A percentile compares a stretch with the other conserved stretches of the same genome.
phyloP scores from a whole-genome alignment of 2,113 vertebrate genomes.

The Choloepus hoffmanni region DNA sequence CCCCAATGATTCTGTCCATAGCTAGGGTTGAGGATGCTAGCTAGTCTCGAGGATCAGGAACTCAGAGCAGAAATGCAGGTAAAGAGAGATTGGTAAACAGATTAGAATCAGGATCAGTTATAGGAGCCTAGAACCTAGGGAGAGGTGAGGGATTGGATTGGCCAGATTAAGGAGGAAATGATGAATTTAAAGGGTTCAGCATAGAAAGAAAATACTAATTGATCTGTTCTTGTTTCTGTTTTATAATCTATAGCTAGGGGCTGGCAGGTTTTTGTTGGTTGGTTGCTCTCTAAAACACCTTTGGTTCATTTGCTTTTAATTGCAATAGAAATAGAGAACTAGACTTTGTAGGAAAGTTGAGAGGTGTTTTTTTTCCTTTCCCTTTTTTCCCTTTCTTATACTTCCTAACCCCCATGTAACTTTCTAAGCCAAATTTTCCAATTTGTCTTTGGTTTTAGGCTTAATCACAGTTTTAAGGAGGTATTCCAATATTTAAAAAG shows the following conservation, averaged over 20 bases:
- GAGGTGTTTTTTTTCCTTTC: background rate
- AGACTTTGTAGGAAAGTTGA: constrained; percentile 24
- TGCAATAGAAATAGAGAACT: background rate
- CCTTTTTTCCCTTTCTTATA: background rate
- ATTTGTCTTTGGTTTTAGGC: constrained; percentile 35
- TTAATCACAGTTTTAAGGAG: constrained; percentile 53
- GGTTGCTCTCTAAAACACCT: background rate
- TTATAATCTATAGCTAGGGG: background rate
- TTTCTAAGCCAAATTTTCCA: constrained; percentile 37
- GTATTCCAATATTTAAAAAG: background rate
- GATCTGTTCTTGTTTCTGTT: background rate
- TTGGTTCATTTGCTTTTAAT: constrained; percentile 42
- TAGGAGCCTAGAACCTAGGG: background rate
- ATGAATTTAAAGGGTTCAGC: background rate
- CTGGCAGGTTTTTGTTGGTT: background rate
- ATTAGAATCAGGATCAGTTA: background rate
- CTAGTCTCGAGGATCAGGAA: background rate
- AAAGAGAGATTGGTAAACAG: background rate
- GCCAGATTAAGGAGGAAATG: background rate
- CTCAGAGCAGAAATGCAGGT: background rate
- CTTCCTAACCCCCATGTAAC: background rate
- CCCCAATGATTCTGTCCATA: constrained; percentile 7
- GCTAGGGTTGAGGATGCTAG: background rate
- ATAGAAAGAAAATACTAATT: background rate
- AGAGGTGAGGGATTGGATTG: background rate